A percentile compares a stretch with the other conserved stretches of the same genome.
Evolutionary conservation across 2,113 vertebrate genomes (phyloP).

Genomic region (Anoplopoma fimbria): DNA sequence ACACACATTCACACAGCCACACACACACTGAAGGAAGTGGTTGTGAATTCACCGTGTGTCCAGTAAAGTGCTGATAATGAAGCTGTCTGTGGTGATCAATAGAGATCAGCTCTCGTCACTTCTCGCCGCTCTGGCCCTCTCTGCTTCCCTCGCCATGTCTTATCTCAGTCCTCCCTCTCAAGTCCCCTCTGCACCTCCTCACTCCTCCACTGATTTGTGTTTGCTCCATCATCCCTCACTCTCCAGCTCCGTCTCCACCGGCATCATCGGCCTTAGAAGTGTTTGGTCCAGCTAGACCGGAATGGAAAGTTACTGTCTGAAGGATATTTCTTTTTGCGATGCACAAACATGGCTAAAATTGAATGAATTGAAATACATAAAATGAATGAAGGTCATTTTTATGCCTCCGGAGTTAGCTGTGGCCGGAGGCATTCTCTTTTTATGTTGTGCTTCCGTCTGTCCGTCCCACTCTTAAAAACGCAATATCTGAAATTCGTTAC

Average conservation of each 20-base stretch:
- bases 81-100: constrained; percentile 81
- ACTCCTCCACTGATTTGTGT: constrained; percentile 37
- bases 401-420: neutral
- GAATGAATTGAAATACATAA: neutral
- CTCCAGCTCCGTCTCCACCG: constrained; percentile 38
- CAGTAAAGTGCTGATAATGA: constrained; percentile 78
- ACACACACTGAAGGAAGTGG: constrained; percentile 49
- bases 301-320: neutral
- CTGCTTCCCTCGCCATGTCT: constrained; percentile 40
- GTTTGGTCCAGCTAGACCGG: constrained; percentile 16
- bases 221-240: constrained; percentile 52
- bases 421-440: neutral
- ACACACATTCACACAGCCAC: constrained; percentile 34
- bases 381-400: neutral
- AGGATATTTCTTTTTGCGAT: neutral
- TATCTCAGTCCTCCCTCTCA: constrained; percentile 59
- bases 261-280: constrained; percentile 12
- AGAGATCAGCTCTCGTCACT: constrained; percentile 72
- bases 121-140: constrained; percentile 52
- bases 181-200: constrained; percentile 42
- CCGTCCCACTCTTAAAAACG: neutral
- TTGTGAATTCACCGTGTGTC: constrained; percentile 69
- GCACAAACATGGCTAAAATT: neutral
- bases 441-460: neutral
- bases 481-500: neutral